Percentiles rank a stretch among this genome's conserved stretches.
phyloP scores from a whole-genome alignment of 2,888 invertebrate species.

The Limenitis camilla region DNA sequence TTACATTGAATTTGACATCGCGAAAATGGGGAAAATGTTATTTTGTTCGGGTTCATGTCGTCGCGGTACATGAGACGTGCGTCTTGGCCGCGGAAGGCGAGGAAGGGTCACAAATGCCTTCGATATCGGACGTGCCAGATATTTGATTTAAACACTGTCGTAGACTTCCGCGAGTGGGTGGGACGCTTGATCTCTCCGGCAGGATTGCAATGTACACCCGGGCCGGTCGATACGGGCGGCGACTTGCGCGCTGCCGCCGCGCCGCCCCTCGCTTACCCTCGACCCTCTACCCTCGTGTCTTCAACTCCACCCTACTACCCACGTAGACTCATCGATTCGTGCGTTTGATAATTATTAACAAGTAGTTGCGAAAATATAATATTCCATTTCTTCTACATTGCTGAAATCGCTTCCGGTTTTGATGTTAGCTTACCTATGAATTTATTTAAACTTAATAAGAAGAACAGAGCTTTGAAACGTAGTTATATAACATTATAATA shows the following conservation, averaged over 20 bases:
- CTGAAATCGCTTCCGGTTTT: neutral
- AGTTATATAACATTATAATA: no score
- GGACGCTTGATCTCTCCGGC: slow-evolving; percentile 57
- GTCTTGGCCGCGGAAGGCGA: slow-evolving; percentile 19
- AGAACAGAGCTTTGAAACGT: no score
- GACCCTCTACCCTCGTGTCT: slow-evolving; percentile 40
- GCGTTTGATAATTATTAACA: slow-evolving; percentile 52
- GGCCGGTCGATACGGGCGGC: slow-evolving; percentile 68
- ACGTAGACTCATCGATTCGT: slow-evolving; percentile 60
- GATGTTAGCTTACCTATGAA: neutral
- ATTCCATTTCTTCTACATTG: neutral
- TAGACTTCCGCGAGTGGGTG: slow-evolving; percentile 48
- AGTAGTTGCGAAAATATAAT: slow-evolving; percentile 27
- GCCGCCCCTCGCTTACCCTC: slow-evolving; percentile 39
- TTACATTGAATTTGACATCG: slow-evolving; percentile 8
- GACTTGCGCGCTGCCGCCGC: slow-evolving; percentile 65
- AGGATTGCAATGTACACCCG: slow-evolving; percentile 67
- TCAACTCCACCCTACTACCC: slow-evolving; percentile 35
- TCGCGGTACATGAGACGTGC: slow-evolving; percentile 17
- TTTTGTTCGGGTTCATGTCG: slow-evolving; percentile 11
- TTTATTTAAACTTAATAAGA: no score
- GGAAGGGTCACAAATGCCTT: slow-evolving; percentile 21
- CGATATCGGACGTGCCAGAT: slow-evolving; percentile 20
- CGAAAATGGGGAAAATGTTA: slow-evolving; percentile 20
- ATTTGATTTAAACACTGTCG: slow-evolving; percentile 34